Conservation (phyloP, 2,113 vertebrate genomes). For the Megalops atlanticus region DNA sequence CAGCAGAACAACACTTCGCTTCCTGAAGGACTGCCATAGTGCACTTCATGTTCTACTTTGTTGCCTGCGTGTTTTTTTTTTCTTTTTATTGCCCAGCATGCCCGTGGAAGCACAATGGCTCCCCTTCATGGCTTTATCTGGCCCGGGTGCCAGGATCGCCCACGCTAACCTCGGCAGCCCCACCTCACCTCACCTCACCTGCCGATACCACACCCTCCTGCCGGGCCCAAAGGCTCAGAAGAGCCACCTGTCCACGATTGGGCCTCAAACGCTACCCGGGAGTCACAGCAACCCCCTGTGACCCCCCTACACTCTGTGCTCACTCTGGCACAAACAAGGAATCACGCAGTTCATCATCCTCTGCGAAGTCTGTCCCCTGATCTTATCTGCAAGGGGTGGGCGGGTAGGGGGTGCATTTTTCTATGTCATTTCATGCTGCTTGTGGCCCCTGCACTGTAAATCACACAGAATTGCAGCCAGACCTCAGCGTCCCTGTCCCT, state of each 20-base stretch:
- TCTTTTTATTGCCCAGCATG: too few relatives aligned
- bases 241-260: not conserved
- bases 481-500: not conserved
- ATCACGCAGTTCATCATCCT: not conserved
- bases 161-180: not conserved
- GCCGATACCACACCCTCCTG: constrained; percentile 11
- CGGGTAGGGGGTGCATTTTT: not conserved
- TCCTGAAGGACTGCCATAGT: constrained; percentile 30
- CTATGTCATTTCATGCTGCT: not conserved
- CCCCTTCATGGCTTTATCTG: constrained; percentile 53
- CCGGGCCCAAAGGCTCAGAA: not conserved
- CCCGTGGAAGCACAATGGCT: constrained; percentile 52
- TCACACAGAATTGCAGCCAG: not conserved
- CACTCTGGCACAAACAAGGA: not conserved
- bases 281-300: not conserved
- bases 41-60: not conserved
- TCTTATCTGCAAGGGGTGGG: not conserved
- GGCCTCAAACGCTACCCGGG: not conserved
- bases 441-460: not conserved
- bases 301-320: not conserved
- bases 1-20: not conserved
- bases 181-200: not conserved
- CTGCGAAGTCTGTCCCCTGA: not conserved
- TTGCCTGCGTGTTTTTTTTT: too few relatives aligned
- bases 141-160: not conserved